Evolutionary conservation across 2,113 vertebrate species (phyloP).

Genomic region (Erythrolamprus reginae): DNA sequence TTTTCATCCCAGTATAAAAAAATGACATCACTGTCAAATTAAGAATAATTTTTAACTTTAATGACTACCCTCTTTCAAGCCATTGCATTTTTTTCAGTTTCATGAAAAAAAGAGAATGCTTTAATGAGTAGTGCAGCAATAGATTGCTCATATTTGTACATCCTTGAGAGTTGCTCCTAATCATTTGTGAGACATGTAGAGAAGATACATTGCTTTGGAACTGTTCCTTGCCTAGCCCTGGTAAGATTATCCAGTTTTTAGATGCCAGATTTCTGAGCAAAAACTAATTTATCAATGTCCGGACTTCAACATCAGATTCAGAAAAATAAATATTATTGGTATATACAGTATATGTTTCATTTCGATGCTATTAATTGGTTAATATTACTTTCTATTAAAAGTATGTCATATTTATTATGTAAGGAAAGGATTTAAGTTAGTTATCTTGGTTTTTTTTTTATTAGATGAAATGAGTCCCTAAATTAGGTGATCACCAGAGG

Average conservation of each 20-base stretch:
- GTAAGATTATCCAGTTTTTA: neutral
- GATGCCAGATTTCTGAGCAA: neutral
- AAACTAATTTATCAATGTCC: neutral
- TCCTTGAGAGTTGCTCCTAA: neutral
- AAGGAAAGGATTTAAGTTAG: neutral
- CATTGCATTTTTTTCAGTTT: neutral
- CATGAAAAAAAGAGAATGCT: neutral
- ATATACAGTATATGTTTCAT: neutral
- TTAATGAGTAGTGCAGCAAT: neutral
- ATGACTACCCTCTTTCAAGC: neutral
- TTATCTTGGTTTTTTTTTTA: neutral
- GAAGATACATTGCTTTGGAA: neutral
- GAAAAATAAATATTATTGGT: neutral
- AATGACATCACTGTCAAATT: neutral
- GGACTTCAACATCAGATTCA: neutral
- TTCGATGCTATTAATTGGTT: neutral
- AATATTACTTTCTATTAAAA: too few relatives aligned
- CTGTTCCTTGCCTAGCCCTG: neutral
- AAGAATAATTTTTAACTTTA: neutral
- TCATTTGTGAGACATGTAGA: neutral
- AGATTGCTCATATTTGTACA: neutral
- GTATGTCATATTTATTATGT: neutral
- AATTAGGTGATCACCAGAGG: neutral
- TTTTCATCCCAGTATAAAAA: neutral
- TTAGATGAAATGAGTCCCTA: neutral